Conservation (phyloP, 2,888 invertebrate species). For the Scaptomyza cyrtandrae region DNA sequence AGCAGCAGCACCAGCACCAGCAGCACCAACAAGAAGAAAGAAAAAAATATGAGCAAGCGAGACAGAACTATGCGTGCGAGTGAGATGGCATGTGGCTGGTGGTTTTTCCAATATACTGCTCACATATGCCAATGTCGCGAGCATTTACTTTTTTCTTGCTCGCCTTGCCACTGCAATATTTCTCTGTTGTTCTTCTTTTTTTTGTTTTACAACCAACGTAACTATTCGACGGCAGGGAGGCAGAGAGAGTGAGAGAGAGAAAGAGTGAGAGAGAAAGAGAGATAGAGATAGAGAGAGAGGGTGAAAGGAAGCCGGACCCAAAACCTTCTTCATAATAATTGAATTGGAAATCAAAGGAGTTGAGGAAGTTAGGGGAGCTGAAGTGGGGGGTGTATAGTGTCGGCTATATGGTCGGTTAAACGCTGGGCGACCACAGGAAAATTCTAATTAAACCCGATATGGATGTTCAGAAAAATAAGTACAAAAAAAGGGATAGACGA, state of each 20-base stretch:
- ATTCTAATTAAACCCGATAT: conserved; percentile 78
- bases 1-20: conserved; percentile 25
- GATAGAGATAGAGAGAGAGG: neutral
- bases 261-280: neutral
- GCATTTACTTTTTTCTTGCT: conserved; percentile 55
- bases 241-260: too few relatives aligned
- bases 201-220: conserved; percentile 27
- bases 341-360: conserved; percentile 65
- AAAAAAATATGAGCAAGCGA: conserved; percentile 4
- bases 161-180: neutral
- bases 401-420: conserved; percentile 47
- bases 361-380: neutral
- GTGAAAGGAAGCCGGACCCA: conserved; percentile 3
- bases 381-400: neutral
- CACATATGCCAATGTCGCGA: conserved; percentile 65
- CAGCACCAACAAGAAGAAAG: neutral
- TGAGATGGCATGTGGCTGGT: conserved; percentile 19
- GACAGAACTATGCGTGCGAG: conserved; percentile 21
- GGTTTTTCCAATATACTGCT: conserved; percentile 56
- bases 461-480: conserved; percentile 50
- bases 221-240: conserved; percentile 12
- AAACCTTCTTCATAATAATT: conserved; percentile 69
- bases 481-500: neutral
- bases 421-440: conserved; percentile 73
- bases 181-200: conserved; percentile 4